Evolutionary conservation across 2,888 invertebrate genomes (phyloP), one percentile per base, ranked within the genome.

Genomic region (Andrena chrysosceles): DNA sequence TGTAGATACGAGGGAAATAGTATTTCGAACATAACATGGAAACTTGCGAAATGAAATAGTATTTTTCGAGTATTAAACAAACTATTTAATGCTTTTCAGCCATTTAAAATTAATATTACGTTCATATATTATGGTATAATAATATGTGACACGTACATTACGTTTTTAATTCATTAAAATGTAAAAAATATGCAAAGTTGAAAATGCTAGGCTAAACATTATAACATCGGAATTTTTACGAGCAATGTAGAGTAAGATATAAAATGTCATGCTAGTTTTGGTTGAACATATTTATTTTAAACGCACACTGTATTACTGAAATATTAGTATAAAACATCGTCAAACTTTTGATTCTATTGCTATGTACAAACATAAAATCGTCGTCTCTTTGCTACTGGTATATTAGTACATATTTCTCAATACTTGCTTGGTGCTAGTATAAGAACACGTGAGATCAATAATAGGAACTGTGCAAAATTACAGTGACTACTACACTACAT

Each of bases 271-370:
- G 13, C 26, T 20, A 23, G 5, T 26, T 77, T 10, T 1, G 1
- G 26, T 67, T 67, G 42, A 13, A 42, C 42, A 42, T 63, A 67
- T 77, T 71, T 62, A 60, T 72, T 81, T 72, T n/a, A 68, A 81
- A 68, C 31, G 54, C 23, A 48, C 16, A 67, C n/a, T 62, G 8
- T 16, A 48, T 13, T 54, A 35, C 13, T 56, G 3, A 69, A 76
- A 79, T 68, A 49, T 63, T 31, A 4, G 20, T 52, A 68, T 68
- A 68, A 81, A 78, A 63, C 31, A n/a, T 63, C 20, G n/a, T 49
- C 1, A 2, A 49, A 42, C n/a, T 63, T 35, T 35, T 35, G 10
- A 35, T 35, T 77, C 26, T 35, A n/a, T 54, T 70, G n/a, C 54
- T 70, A 71, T 48, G 49, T 70, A 54, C 20, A 67, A 71, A 68